Conservation (phyloP, 2,888 invertebrate species). For the Pseudoips prasinana region DNA sequence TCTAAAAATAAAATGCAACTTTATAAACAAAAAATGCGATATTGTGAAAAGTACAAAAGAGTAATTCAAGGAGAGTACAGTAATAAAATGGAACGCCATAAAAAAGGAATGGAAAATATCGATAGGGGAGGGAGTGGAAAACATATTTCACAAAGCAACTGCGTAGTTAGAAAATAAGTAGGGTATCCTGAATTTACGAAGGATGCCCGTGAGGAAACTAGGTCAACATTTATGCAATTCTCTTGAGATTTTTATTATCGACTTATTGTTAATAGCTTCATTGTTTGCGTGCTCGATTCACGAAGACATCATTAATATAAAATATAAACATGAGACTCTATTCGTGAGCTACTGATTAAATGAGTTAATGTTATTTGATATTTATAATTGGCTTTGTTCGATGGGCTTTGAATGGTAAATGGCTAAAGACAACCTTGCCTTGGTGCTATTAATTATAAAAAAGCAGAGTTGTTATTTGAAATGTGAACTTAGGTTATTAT, state of each 20-base stretch:
- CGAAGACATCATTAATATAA: slow-evolving; percentile 7
- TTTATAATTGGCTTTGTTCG: not conserved
- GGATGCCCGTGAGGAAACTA: slow-evolving; percentile 22
- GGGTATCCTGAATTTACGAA: slow-evolving; percentile 29
- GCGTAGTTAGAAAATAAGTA: slow-evolving; percentile 38
- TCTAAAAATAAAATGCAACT: slow-evolving; percentile 28
- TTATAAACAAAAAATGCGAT: slow-evolving; percentile 18
- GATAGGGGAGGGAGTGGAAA: slow-evolving; percentile 6
- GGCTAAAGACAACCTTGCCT: too few species aligned
- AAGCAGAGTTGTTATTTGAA: too few species aligned
- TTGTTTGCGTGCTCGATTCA: slow-evolving; percentile 12
- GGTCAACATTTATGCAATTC: slow-evolving; percentile 30
- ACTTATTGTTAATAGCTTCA: slow-evolving; percentile 22
- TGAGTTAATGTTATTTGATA: slow-evolving; percentile 1
- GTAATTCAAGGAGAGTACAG: slow-evolving; percentile 18
- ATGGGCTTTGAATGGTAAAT: too few species aligned
- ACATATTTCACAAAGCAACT: slow-evolving; percentile 21
- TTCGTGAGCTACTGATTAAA: slow-evolving; percentile 14
- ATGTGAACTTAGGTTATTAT: too few species aligned
- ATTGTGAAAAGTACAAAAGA: slow-evolving; percentile 24
- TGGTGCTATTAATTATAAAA: too few species aligned
- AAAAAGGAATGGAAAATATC: slow-evolving; percentile 8
- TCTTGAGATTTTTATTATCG: slow-evolving; percentile 18
- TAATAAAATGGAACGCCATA: slow-evolving; percentile 12
- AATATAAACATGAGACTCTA: slow-evolving; percentile 9